phyloP scores from a whole-genome alignment of 2,888 invertebrate genomes.

The Perizoma affinitatum region DNA sequence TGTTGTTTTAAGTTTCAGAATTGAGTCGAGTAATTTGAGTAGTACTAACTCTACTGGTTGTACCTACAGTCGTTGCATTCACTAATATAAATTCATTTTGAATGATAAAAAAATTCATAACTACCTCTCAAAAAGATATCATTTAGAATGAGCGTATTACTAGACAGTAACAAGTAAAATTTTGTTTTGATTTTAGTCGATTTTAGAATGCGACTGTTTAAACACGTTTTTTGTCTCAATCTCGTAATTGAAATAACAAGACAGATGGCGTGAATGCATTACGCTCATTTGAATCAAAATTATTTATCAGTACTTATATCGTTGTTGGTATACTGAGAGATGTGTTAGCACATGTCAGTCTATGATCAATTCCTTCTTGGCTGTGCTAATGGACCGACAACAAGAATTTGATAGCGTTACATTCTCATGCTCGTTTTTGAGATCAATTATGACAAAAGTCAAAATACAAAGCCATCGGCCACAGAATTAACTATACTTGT shows the following conservation, averaged over 20 bases:
- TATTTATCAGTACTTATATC: too few species aligned
- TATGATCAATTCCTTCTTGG: background rate
- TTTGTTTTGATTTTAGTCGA: background rate
- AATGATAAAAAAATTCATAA: background rate
- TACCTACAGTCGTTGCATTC: background rate
- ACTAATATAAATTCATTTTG: background rate
- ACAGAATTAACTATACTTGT: conserved; percentile 22
- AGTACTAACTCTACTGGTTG: too few species aligned
- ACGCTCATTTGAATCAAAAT: too few species aligned
- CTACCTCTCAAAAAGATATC: conserved; percentile 8
- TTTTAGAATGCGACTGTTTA: too few species aligned
- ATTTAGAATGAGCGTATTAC: conserved; percentile 11
- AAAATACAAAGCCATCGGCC: conserved; percentile 8
- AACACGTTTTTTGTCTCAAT: too few species aligned
- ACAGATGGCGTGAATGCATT: too few species aligned
- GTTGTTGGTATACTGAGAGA: background rate
- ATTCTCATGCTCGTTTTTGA: conserved; percentile 9
- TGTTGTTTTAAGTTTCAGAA: too few species aligned
- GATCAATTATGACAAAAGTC: conserved; percentile 7
- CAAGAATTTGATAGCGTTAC: conserved; percentile 4
- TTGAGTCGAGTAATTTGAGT: too few species aligned
- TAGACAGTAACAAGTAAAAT: background rate
- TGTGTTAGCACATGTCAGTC: background rate
- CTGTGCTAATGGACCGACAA: conserved; percentile 2
- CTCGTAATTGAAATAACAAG: too few species aligned